Evolutionary conservation across 2,113 vertebrate species (phyloP).

Genomic region (Ibidorhyncha struthersii): DNA sequence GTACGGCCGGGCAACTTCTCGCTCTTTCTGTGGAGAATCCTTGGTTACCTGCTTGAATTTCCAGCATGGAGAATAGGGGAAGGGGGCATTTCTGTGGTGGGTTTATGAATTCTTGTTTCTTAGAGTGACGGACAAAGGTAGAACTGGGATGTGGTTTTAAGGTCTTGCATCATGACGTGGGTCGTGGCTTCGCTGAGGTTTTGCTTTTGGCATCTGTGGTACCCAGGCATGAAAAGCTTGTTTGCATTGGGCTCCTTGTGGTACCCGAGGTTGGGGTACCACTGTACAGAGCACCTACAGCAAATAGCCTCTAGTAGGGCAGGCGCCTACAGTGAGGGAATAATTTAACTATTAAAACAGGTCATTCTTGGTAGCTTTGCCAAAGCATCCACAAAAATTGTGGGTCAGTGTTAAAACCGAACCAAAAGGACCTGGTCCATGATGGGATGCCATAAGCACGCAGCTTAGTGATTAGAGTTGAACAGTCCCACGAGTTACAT

Average conservation of each 20-base stretch:
- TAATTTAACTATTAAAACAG: not conserved
- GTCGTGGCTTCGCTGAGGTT: not conserved
- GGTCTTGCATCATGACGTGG: not conserved
- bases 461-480: not conserved
- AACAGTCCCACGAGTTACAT: not conserved
- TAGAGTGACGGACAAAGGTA: not conserved
- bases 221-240: not conserved
- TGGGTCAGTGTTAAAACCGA: not conserved
- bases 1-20: not conserved
- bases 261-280: not conserved
- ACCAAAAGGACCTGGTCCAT: not conserved
- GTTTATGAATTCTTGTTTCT: not conserved
- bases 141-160: not conserved
- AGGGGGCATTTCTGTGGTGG: not conserved
- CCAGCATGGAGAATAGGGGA: not conserved
- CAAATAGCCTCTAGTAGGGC: not conserved
- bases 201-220: not conserved
- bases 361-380: not conserved
- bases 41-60: not conserved
- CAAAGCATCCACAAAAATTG: not conserved
- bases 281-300: not conserved
- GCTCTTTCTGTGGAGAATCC: not conserved
- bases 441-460: not conserved
- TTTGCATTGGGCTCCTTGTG: not conserved
- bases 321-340: not conserved